Percentiles rank a stretch among this genome's conserved stretches.
These are phyloP conservation scores for Cephus nigrinus DNA, from an alignment of 2,888 invertebrate genomes.

Conservation along the genomic window DNA sequence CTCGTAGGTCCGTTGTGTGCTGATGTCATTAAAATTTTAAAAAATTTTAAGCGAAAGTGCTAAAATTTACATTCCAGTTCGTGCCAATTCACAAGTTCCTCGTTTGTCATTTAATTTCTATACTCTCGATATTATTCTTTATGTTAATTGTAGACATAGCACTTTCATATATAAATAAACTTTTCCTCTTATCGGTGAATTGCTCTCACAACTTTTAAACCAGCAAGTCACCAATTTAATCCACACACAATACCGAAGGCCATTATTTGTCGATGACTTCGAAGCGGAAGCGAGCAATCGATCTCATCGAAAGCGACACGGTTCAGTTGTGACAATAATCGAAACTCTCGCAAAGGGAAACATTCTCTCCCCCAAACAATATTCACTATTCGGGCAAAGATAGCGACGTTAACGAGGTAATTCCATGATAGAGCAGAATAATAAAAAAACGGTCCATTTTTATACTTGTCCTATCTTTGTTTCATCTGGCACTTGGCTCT, in stretches of 20 bases:
- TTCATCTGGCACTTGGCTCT: background rate
- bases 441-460: background rate
- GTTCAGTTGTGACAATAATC: slow-evolving; percentile 47
- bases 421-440: background rate
- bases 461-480: background rate
- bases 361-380: background rate
- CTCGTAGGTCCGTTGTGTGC: background rate
- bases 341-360: slow-evolving; percentile 45
- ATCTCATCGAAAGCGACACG: slow-evolving; percentile 44
- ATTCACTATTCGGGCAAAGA: background rate
- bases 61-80: background rate
- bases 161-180: background rate
- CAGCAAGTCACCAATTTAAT: background rate
- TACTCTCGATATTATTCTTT: background rate
- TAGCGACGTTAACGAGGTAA: background rate
- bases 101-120: background rate
- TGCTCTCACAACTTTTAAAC: background rate
- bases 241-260: background rate
- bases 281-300: slow-evolving; percentile 32
- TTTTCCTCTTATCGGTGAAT: background rate
- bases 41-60: background rate
- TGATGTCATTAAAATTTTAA: background rate
- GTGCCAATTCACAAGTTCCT: background rate
- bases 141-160: background rate
- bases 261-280: background rate